Conservation (phyloP, 2,113 vertebrate species). For the Riparia riparia region DNA sequence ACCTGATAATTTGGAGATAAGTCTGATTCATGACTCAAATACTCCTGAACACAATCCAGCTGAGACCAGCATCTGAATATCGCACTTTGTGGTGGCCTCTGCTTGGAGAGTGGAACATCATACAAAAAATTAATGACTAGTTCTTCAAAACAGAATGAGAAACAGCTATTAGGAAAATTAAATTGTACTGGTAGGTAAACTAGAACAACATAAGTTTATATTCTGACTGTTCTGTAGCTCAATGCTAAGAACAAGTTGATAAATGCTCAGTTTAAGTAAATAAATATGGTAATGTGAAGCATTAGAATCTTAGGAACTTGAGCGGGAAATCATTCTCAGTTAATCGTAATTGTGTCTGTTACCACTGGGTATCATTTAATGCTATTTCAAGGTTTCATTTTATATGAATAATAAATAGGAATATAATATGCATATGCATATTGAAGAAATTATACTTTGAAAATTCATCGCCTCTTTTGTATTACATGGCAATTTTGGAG, state of each 20-base stretch:
- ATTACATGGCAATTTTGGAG: background rate
- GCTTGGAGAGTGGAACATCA: background rate
- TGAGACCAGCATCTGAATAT: background rate
- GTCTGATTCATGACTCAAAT: background rate
- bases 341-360: conserved; percentile 25
- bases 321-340: background rate
- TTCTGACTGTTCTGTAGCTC: background rate
- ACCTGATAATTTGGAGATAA: background rate
- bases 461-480: background rate
- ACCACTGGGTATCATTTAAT: background rate
- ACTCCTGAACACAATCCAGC: background rate
- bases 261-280: conserved; percentile 34
- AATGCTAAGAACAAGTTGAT: background rate
- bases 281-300: conserved; percentile 13
- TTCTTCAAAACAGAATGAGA: background rate
- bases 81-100: background rate
- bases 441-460: background rate
- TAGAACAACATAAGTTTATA: background rate
- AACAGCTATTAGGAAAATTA: background rate
- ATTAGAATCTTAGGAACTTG: background rate
- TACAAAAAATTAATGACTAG: background rate
- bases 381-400: conserved; percentile 22
- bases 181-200: background rate
- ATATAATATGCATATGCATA: background rate
- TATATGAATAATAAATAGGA: background rate